These are phyloP conservation scores for Podabrus alpinus DNA, from an alignment of 2,888 invertebrate genomes.

Conservation along the genomic window DNA sequence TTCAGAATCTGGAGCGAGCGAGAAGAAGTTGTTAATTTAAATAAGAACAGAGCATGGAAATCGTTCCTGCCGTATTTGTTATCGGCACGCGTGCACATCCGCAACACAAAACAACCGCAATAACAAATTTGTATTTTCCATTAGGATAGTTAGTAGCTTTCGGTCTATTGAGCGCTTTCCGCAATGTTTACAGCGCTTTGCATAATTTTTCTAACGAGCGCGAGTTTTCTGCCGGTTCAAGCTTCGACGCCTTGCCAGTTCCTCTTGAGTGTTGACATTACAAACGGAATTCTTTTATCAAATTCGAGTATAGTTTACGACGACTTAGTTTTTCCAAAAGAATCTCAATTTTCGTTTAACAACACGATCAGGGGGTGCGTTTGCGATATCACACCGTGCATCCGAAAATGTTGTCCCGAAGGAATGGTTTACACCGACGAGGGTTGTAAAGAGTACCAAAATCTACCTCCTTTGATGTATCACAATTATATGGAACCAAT, in stretches of 20 bases:
- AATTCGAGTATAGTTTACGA: constrained; percentile 18
- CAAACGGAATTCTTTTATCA: constrained; percentile 13
- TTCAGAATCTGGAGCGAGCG: background rate
- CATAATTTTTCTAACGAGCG: background rate
- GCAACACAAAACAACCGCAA: background rate
- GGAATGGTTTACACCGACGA: background rate
- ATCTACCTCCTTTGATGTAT: background rate
- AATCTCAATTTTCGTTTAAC: background rate
- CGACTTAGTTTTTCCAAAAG: constrained; percentile 12
- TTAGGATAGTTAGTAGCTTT: background rate
- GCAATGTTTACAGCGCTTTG: background rate
- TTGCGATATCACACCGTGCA: constrained; percentile 4
- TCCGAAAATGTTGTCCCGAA: constrained; percentile 16
- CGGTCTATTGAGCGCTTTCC: background rate
- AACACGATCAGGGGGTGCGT: constrained; percentile 3
- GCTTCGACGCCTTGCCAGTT: background rate
- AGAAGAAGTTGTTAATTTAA: background rate
- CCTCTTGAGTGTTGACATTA: constrained; percentile 21
- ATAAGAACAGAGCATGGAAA: background rate
- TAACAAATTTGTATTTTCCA: background rate
- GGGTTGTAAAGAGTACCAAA: background rate
- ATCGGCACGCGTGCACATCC: background rate
- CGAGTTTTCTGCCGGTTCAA: background rate
- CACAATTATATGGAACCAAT: background rate
- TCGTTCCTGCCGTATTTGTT: background rate